phyloP scores from a whole-genome alignment of 1,140 invertebrate genomes.

The Theocolax elegans region DNA sequence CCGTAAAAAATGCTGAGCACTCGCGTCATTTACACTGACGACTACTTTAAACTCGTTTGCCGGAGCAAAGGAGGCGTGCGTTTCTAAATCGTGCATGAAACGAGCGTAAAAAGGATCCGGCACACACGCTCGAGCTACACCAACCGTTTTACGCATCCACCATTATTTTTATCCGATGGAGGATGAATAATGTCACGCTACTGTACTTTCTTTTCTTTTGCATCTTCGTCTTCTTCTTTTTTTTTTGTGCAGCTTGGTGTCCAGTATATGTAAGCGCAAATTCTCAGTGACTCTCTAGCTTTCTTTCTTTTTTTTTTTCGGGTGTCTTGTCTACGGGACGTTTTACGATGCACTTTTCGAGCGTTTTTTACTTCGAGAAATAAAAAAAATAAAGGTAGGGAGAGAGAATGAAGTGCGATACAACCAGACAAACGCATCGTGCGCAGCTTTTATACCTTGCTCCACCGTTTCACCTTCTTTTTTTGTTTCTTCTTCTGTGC shows the following conservation, averaged over 20 bases:
- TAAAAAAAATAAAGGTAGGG: too few species aligned
- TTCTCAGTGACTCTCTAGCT: background rate
- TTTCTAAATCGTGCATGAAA: slow-evolving; percentile 34
- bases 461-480: background rate
- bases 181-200: slow-evolving; percentile 50
- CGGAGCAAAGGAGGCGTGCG: background rate
- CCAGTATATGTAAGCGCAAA: too few species aligned
- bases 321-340: background rate
- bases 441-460: background rate
- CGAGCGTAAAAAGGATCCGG: slow-evolving; percentile 20
- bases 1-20: slow-evolving; percentile 17
- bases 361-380: background rate
- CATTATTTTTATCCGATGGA: slow-evolving; percentile 56
- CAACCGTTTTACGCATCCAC: slow-evolving; percentile 34
- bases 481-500: background rate
- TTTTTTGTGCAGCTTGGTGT: too few species aligned
- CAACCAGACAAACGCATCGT: background rate
- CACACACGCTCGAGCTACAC: background rate
- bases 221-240: background rate
- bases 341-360: slow-evolving; percentile 1
- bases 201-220: slow-evolving; percentile 9
- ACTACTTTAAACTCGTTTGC: slow-evolving; percentile 12
- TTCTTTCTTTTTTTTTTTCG: background rate
- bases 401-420: background rate
- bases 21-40: slow-evolving; percentile 28